A percentile compares a stretch with the other conserved stretches of the same genome.
Conservation (phyloP, 1,140 invertebrate genomes). For the Lamellibrachia luymesi region DNA sequence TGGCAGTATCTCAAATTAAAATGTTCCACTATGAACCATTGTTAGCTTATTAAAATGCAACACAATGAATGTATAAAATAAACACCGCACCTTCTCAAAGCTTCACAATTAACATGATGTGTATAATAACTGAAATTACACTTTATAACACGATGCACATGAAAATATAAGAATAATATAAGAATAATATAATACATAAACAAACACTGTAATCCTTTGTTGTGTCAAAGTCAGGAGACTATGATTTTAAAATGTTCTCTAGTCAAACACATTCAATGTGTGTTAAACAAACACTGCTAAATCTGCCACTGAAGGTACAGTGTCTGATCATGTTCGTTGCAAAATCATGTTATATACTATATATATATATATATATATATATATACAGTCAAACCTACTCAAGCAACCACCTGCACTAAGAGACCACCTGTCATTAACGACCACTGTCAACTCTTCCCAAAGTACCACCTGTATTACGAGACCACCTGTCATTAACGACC, state of each 20-base stretch:
- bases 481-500: too few relatives aligned
- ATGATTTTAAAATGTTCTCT: background rate
- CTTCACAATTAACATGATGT: background rate
- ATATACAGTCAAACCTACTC: too few relatives aligned
- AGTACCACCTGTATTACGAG: too few relatives aligned
- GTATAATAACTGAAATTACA: background rate
- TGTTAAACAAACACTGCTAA: background rate
- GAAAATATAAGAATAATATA: background rate
- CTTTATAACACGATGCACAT: background rate
- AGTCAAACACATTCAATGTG: background rate
- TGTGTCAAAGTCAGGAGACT: background rate
- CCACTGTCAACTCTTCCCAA: too few relatives aligned
- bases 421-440: too few relatives aligned
- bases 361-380: background rate
- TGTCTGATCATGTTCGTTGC: background rate
- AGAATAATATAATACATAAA: background rate
- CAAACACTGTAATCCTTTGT: background rate
- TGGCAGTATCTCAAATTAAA: background rate
- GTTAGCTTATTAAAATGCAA: background rate
- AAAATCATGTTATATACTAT: background rate
- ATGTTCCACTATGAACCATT: background rate
- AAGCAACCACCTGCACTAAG: too few relatives aligned
- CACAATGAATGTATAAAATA: background rate
- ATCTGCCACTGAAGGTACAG: background rate
- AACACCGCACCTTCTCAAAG: background rate